phyloP scores from a whole-genome alignment of 2,888 invertebrate species.

The Protodeltote pygarga region DNA sequence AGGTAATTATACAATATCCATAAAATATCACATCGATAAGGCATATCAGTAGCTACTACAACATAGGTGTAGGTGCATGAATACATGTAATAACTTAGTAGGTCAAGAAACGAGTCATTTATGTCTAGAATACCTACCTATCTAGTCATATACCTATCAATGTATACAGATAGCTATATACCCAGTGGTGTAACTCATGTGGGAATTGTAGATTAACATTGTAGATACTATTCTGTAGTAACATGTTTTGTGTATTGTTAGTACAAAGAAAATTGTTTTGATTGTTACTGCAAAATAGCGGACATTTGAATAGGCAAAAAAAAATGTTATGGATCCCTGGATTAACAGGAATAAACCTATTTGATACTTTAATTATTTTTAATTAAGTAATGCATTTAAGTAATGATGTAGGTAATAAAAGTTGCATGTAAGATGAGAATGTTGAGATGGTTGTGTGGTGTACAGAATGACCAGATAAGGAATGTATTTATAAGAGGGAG shows the following conservation, averaged over 20 bases:
- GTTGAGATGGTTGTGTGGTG: too few relatives aligned
- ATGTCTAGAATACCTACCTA: constrained; percentile 1
- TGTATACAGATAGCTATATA: not conserved
- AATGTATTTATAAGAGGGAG: too few relatives aligned
- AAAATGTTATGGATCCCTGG: too few relatives aligned
- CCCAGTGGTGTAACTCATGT: constrained; percentile 2
- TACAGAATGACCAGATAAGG: too few relatives aligned
- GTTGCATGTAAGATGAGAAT: too few relatives aligned
- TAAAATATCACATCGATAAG: not conserved
- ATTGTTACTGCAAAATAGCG: not conserved
- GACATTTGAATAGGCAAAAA: not conserved
- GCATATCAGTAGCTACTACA: not conserved
- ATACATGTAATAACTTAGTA: constrained; percentile 17
- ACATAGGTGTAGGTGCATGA: not conserved
- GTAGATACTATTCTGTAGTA: constrained; percentile 1
- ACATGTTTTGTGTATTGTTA: not conserved
- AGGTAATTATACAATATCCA: too few relatives aligned
- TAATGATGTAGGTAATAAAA: too few relatives aligned
- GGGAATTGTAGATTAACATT: constrained; percentile 1
- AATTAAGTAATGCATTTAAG: too few relatives aligned
- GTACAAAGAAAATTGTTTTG: not conserved
- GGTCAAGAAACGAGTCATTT: constrained; percentile 36
- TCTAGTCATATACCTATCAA: not conserved
- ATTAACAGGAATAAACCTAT: too few relatives aligned
- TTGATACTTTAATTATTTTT: too few relatives aligned